Evolutionary conservation across 2,797 vertebrate species (phyloP).

Genomic region (Cuculus canorus): DNA sequence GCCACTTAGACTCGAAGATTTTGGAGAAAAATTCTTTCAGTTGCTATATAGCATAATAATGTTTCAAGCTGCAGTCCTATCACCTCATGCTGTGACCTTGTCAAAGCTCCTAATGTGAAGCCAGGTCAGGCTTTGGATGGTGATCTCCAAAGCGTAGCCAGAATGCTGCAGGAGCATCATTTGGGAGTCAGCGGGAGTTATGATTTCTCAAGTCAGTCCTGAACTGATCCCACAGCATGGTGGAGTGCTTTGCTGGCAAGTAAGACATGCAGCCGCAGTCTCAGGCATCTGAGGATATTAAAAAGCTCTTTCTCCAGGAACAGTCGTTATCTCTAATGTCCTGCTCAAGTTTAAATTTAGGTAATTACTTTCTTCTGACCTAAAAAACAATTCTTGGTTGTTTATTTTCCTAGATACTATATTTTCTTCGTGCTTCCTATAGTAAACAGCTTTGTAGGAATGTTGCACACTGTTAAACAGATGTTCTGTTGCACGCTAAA

Average conservation of each 20-base stretch:
- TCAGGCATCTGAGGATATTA: conserved; percentile 31
- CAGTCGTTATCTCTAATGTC: conserved; percentile 41
- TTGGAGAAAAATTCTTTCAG: background rate
- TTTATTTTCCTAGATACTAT: background rate
- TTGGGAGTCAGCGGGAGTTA: conserved; percentile 51
- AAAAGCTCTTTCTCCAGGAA: conserved; percentile 49
- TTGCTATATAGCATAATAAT: background rate
- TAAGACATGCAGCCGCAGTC: background rate
- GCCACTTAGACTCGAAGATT: background rate
- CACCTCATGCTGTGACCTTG: conserved; percentile 32
- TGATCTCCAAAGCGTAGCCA: background rate
- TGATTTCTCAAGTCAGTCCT: conserved; percentile 45
- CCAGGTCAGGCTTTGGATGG: conserved; percentile 27
- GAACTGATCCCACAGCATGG: conserved; percentile 44
- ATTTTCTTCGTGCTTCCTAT: background rate
- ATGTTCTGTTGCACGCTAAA: conserved; percentile 1
- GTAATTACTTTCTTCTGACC: conserved; percentile 28
- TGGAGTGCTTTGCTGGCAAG: conserved; percentile 28
- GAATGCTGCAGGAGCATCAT: conserved; percentile 42
- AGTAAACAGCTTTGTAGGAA: conserved; percentile 8
- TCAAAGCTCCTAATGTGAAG: conserved; percentile 16
- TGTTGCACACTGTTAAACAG: background rate
- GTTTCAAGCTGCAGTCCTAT: background rate
- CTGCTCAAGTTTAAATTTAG: conserved; percentile 38
- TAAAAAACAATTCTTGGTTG: background rate